Conservation (phyloP, 2,888 invertebrate genomes). For the Apodemia zela region DNA sequence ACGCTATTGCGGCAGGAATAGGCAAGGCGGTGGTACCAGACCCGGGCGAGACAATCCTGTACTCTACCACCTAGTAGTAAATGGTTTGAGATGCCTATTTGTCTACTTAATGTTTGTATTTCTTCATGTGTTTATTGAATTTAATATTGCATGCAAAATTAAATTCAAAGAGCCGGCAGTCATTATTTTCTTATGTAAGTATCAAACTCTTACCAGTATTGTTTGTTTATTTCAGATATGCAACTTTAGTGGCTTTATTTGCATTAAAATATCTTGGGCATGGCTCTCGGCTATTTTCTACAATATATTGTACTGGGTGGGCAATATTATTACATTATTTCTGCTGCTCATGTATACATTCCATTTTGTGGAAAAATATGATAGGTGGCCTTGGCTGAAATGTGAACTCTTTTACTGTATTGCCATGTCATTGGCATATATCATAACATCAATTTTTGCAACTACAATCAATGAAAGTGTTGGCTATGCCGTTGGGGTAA, state of each 20-base stretch:
- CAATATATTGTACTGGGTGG: conserved; percentile 89
- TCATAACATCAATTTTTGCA: conserved; percentile 87
- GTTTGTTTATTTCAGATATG: conserved; percentile 71
- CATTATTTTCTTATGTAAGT: no score
- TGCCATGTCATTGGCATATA: conserved; percentile 84
- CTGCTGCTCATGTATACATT: conserved; percentile 88
- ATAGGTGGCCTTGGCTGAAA: conserved; percentile 91
- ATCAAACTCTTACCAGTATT: neutral
- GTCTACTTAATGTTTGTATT: no score
- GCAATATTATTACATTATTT: conserved; percentile 87
- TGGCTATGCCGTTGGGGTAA: no score
- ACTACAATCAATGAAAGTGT: conserved; percentile 76
- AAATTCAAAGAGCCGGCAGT: no score
- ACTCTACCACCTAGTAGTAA: no score
- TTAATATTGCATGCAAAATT: no score
- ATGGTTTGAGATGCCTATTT: no score
- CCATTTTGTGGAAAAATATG: conserved; percentile 90
- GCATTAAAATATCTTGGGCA: conserved; percentile 83
- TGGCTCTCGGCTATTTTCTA: conserved; percentile 86
- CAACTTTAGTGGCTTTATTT: conserved; percentile 89
- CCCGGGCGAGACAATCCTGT: no score
- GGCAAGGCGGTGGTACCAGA: no score
- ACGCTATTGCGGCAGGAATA: no score
- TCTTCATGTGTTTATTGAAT: no score
- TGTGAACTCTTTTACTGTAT: conserved; percentile 88